Evolutionary conservation across 2,888 invertebrate genomes (phyloP).

Genomic region (Neria commutata): DNA sequence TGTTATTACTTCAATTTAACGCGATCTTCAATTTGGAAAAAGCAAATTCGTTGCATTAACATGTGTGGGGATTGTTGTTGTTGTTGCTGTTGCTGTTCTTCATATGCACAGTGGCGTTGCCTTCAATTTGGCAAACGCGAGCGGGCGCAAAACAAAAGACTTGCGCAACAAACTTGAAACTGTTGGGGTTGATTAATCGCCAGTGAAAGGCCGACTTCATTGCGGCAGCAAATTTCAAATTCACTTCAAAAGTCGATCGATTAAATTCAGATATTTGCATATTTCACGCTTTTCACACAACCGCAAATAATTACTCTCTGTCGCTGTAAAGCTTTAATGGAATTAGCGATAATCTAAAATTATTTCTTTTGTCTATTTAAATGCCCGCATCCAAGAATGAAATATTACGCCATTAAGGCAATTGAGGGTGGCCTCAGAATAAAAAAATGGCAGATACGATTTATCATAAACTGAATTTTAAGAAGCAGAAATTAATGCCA

Average conservation of each 20-base stretch:
- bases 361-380: no score
- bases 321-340: no score
- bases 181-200: conserved; percentile 41
- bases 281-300: conserved; percentile 44
- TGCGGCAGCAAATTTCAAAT: conserved; percentile 3
- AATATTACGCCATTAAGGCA: no score
- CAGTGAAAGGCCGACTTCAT: conserved; percentile 33
- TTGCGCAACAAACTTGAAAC: conserved; percentile 10
- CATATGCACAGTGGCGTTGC: not conserved
- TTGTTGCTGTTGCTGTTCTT: not conserved
- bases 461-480: no score
- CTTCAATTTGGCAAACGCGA: not conserved
- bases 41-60: conserved; percentile 26
- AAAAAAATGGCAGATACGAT: no score
- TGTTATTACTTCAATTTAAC: conserved; percentile 25
- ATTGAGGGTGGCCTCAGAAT: no score
- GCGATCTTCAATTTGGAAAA: conserved; percentile 22
- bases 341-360: no score
- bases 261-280: conserved; percentile 39
- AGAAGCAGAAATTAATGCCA: conserved; percentile 4
- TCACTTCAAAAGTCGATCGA: conserved; percentile 1
- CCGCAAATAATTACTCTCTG: conserved; percentile 31
- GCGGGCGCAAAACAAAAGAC: not conserved
- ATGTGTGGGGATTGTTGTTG: conserved; percentile 4
- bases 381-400: no score